Percentiles rank a stretch among this genome's conserved stretches.
Conservation (phyloP, 2,888 invertebrate genomes). For the Campaea margaritaria region DNA sequence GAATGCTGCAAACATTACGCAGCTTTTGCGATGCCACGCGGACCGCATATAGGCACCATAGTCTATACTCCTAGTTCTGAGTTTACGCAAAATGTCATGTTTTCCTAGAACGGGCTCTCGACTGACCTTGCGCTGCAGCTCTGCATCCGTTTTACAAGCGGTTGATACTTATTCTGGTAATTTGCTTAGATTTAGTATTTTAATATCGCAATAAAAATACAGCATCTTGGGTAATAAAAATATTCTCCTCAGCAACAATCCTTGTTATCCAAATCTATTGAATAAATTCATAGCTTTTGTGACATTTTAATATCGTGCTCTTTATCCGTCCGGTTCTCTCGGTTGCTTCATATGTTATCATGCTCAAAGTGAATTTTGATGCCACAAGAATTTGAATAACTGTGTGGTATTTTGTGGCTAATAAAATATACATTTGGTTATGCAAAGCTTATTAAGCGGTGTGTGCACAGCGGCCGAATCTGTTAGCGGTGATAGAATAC, state of each 20-base stretch:
- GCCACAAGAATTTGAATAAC: conserved; percentile 48
- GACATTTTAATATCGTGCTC: conserved; percentile 51
- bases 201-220: conserved; percentile 8
- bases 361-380: conserved; percentile 29
- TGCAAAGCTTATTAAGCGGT: conserved; percentile 33
- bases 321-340: conserved; percentile 54
- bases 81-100: conserved; percentile 18
- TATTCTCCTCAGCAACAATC: conserved; percentile 12
- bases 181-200: conserved; percentile 8
- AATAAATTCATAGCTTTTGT: conserved; percentile 34
- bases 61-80: conserved; percentile 1
- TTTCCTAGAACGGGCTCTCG: conserved; percentile 19
- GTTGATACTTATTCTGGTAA: conserved; percentile 2
- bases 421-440: conserved; percentile 43
- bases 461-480: conserved; percentile 28
- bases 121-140: conserved; percentile 29
- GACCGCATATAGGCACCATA: conserved; percentile 46
- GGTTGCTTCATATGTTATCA: conserved; percentile 57
- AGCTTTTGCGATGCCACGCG: conserved; percentile 29
- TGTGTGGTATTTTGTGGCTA: conserved; percentile 46
- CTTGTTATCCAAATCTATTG: conserved; percentile 15
- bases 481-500: conserved; percentile 21
- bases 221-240: conserved; percentile 10
- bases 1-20: conserved; percentile 25
- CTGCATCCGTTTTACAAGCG: conserved; percentile 18